Evolutionary conservation across 1,140 invertebrate species (phyloP).

Genomic region (Bombyx mori): ASM3026992v2 NC_085127.1:1540501-1541000

Average conservation of each 20-base stretch:
- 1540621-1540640: constrained; percentile 23
- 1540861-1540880: constrained; percentile 5
- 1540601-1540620: constrained; percentile 29
- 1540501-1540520: constrained; percentile 9
- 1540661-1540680: constrained; percentile 26
- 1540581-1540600: constrained; percentile 33
- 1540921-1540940: too few relatives aligned
- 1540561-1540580: constrained; percentile 35
- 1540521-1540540: constrained; percentile 7
- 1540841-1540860: constrained; percentile 19
- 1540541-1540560: constrained; percentile 30
- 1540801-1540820: constrained; percentile 28
- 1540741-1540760: constrained; percentile 23
- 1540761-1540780: constrained; percentile 11
- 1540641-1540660: constrained; percentile 32
- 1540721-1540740: constrained; percentile 17
- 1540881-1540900: background rate
- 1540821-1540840: constrained; percentile 26
- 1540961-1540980: too few relatives aligned
- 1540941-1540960: too few relatives aligned
- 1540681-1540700: constrained; percentile 15
- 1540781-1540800: constrained; percentile 24
- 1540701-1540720: constrained; percentile 16
- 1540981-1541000: too few relatives aligned
- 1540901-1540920: too few relatives aligned